Conservation (phyloP, 2,113 vertebrate genomes). For the Zapus hudsonius region DNA sequence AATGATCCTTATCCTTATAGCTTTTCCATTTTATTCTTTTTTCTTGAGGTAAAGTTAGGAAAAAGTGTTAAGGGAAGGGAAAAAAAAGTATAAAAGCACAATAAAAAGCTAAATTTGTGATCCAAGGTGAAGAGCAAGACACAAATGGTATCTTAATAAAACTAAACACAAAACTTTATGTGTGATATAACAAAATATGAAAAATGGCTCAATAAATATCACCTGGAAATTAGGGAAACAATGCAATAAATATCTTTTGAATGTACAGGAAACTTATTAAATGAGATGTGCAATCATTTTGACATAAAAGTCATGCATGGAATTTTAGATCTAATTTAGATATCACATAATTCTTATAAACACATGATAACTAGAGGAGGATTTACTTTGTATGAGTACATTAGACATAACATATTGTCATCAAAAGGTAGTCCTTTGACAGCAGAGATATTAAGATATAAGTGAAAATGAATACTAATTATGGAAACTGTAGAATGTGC, state of each 20-base stretch:
- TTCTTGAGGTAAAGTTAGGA: not conserved
- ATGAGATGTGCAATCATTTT: no score
- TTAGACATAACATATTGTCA: no score
- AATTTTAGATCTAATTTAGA: no score
- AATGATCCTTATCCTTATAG: not conserved
- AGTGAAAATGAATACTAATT: no score
- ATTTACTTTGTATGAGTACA: no score
- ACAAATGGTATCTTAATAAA: not conserved
- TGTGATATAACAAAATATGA: not conserved
- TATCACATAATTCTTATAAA: no score
- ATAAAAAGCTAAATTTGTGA: not conserved
- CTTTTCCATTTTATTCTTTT: not conserved
- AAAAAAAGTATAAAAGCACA: not conserved
- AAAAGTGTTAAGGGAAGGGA: not conserved
- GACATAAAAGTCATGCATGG: no score
- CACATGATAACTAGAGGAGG: no score
- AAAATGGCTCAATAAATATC: not conserved
- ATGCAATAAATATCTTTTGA: not conserved
- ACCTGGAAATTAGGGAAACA: not conserved
- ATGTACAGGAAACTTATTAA: not conserved
- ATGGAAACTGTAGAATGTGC: no score
- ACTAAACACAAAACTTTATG: not conserved
- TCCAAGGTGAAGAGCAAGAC: not conserved
- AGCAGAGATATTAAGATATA: no score
- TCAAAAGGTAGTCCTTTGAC: no score